These are phyloP conservation scores for Zaprionus bogoriensis DNA, from an alignment of 2,888 invertebrate species.

Conservation along the genomic window DNA sequence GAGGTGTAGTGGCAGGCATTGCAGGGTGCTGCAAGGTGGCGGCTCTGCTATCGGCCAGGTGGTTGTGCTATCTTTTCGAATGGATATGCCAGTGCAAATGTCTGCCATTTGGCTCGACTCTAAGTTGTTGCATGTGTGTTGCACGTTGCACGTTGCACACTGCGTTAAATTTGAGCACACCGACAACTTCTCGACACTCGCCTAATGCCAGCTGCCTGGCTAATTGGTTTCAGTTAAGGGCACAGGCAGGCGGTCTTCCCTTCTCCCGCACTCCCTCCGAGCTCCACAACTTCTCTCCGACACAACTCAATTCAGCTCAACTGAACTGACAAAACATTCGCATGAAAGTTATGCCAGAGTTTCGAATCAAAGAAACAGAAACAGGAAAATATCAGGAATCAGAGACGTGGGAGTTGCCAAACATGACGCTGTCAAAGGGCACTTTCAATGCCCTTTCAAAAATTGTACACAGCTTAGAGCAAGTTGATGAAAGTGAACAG, in stretches of 20 bases:
- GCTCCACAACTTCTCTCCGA: no score
- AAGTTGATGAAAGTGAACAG: not conserved
- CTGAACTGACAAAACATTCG: conserved; percentile 20
- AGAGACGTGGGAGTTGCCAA: not conserved
- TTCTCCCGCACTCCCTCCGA: no score
- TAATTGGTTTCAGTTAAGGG: conserved; percentile 61
- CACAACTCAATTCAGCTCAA: conserved; percentile 6
- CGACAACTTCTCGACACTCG: conserved; percentile 51
- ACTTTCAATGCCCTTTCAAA: not conserved
- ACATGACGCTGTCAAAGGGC: not conserved
- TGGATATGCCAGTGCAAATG: conserved; percentile 31
- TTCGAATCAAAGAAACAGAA: conserved; percentile 25
- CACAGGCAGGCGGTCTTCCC: no score
- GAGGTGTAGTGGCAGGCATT: not conserved
- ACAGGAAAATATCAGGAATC: conserved; percentile 1
- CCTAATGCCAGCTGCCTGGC: conserved; percentile 31
- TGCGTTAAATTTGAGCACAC: conserved; percentile 61
- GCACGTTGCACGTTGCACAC: conserved; percentile 33
- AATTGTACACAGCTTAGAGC: no score
- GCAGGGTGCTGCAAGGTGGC: not conserved
- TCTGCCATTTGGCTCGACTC: conserved; percentile 28
- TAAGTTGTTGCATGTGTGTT: not conserved
- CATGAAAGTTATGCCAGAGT: conserved; percentile 21
- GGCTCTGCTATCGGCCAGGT: not conserved
- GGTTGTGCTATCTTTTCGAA: conserved; percentile 15